Percentiles rank a stretch among this genome's conserved stretches.
Evolutionary conservation across 1,140 invertebrate species (phyloP).

Genomic region (Drosophila auraria): DNA sequence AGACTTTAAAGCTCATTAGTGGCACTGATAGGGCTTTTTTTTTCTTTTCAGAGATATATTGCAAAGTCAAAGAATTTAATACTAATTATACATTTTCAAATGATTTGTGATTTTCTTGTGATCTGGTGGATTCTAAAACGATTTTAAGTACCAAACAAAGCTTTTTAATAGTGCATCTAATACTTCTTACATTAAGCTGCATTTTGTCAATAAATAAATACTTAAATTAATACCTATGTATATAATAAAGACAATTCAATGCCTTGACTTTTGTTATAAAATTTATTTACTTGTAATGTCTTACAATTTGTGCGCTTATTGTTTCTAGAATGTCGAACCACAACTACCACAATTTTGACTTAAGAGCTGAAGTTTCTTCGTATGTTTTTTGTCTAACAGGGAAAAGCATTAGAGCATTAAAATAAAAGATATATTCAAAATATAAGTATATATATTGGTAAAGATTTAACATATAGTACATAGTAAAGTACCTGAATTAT

Average conservation of each 20-base stretch:
- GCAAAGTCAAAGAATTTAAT: not conserved
- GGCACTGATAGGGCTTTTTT: not conserved
- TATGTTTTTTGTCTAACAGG: too few relatives aligned
- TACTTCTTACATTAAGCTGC: not conserved
- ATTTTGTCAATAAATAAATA: too few relatives aligned
- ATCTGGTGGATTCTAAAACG: not conserved
- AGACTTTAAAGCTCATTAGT: constrained; percentile 30
- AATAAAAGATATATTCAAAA: too few relatives aligned
- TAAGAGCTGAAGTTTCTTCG: too few relatives aligned
- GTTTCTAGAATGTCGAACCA: not conserved
- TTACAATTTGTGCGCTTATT: not conserved
- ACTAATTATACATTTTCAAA: not conserved
- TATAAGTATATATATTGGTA: too few relatives aligned
- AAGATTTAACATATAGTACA: too few relatives aligned
- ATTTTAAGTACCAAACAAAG: not conserved
- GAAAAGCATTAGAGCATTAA: too few relatives aligned
- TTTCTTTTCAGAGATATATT: not conserved
- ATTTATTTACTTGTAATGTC: not conserved
- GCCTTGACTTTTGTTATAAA: not conserved
- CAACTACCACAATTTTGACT: not conserved
- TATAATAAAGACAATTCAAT: not conserved
- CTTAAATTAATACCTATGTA: too few relatives aligned
- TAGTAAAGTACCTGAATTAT: too few relatives aligned
- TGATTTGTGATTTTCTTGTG: not conserved
- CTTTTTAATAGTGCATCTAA: not conserved